phyloP scores from a whole-genome alignment of 2,888 invertebrate species.

The Campopleginae sp. region DNA sequence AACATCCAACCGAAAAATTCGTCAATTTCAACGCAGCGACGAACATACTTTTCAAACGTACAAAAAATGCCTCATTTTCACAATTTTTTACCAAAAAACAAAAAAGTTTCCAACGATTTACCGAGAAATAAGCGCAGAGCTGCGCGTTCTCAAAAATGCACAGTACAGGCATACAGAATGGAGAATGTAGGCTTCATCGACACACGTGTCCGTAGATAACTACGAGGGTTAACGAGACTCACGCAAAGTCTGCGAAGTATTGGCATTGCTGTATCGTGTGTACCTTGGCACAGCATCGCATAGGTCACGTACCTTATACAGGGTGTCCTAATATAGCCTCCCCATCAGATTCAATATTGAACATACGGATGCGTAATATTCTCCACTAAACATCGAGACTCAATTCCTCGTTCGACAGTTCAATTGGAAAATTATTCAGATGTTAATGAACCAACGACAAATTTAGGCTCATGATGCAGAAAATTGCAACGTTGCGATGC shows the following conservation, averaged over 20 bases:
- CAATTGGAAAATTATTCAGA: too few relatives aligned
- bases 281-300: slow-evolving; percentile 14
- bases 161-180: background rate
- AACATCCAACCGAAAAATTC: background rate
- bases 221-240: slow-evolving; percentile 43
- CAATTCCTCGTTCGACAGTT: too few relatives aligned
- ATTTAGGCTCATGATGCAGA: too few relatives aligned
- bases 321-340: background rate
- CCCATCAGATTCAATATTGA: background rate
- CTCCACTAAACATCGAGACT: background rate
- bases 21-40: background rate
- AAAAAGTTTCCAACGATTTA: background rate
- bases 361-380: background rate
- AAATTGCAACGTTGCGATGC: too few relatives aligned
- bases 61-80: background rate
- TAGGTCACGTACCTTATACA: slow-evolving; percentile 38
- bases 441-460: too few relatives aligned
- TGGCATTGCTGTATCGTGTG: slow-evolving; percentile 20
- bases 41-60: background rate
- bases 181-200: slow-evolving; percentile 10
- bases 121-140: background rate
- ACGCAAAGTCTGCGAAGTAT: slow-evolving; percentile 22
- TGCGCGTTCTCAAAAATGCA: background rate
- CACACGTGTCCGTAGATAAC: slow-evolving; percentile 32
- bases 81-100: background rate